Percentiles rank a stretch among this genome's conserved stretches.
phyloP scores from a whole-genome alignment of 2,888 invertebrate species.

The Heliconius aoede region DNA sequence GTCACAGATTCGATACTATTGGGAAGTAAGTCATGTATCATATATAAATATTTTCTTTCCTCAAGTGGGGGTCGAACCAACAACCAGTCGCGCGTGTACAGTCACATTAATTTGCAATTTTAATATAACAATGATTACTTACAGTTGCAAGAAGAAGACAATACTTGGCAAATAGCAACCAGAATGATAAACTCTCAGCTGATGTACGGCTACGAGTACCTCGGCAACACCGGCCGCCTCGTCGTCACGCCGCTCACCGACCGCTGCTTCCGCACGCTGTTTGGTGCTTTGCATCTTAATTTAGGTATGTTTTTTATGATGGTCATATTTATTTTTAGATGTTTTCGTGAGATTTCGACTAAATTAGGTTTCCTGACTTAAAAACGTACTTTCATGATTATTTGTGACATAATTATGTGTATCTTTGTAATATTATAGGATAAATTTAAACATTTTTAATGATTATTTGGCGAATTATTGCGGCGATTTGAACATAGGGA shows the following conservation, averaged over 20 bases:
- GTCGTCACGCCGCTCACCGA: slow-evolving; percentile 98
- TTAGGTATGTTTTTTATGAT: slow-evolving; percentile 80
- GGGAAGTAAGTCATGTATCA: slow-evolving; percentile 85
- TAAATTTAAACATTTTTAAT: too few relatives aligned
- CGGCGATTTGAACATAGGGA: too few relatives aligned
- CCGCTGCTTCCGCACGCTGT: slow-evolving; percentile 95
- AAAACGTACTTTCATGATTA: too few relatives aligned
- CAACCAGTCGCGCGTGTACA: too few relatives aligned
- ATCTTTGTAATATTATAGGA: too few relatives aligned
- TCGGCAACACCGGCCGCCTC: slow-evolving; percentile 93
- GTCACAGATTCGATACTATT: slow-evolving; percentile 90
- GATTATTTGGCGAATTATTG: too few relatives aligned
- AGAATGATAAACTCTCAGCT: slow-evolving; percentile 95
- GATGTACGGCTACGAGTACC: slow-evolving; percentile 96
- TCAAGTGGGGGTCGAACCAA: too few relatives aligned
- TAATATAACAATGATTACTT: not conserved
- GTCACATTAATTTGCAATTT: not conserved
- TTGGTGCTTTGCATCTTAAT: slow-evolving; percentile 95
- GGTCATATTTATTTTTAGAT: too few relatives aligned
- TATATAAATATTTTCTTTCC: too few relatives aligned
- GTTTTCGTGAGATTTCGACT: too few relatives aligned
- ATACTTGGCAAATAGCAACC: slow-evolving; percentile 84
- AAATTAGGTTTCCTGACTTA: too few relatives aligned
- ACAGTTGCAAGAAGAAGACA: slow-evolving; percentile 79
- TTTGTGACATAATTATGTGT: too few relatives aligned